Percentiles rank a stretch among this genome's conserved stretches.
These are phyloP conservation scores for Agriotes lineatus DNA, from an alignment of 2,888 invertebrate genomes.

Conservation along the genomic window DNA sequence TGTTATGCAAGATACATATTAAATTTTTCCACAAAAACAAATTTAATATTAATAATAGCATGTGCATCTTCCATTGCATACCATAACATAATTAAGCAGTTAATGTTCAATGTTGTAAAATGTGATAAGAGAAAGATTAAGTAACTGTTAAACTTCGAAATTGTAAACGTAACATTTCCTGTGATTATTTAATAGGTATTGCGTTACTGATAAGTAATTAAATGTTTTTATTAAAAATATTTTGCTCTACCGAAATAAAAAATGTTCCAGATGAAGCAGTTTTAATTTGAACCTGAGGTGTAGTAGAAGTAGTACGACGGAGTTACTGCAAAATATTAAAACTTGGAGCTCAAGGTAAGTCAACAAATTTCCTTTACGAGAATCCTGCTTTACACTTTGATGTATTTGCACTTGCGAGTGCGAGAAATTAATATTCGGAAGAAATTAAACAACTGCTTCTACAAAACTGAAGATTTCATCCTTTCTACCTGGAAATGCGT, in stretches of 20 bases:
- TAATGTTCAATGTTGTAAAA: slow-evolving; percentile 9
- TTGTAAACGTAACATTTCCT: not conserved
- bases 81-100: not conserved
- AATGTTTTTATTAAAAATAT: not conserved
- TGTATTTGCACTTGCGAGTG: too few species aligned
- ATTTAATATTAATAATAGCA: too few species aligned
- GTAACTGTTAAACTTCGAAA: not conserved
- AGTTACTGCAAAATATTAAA: not conserved
- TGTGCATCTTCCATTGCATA: not conserved
- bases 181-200: slow-evolving; percentile 5
- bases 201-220: not conserved
- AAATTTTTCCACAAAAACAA: too few species aligned
- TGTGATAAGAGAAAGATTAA: not conserved
- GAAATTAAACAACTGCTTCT: too few species aligned
- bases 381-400: too few species aligned
- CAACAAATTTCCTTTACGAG: not conserved
- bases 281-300: too few species aligned
- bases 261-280: not conserved
- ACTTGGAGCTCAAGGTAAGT: not conserved
- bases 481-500: too few species aligned
- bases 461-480: too few species aligned
- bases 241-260: slow-evolving; percentile 7
- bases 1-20: too few species aligned
- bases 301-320: too few species aligned
- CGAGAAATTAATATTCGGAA: too few species aligned